Base-by-base conservation (phyloP, 2,113 vertebrate genomes). In the Azemiops feae region DNA sequence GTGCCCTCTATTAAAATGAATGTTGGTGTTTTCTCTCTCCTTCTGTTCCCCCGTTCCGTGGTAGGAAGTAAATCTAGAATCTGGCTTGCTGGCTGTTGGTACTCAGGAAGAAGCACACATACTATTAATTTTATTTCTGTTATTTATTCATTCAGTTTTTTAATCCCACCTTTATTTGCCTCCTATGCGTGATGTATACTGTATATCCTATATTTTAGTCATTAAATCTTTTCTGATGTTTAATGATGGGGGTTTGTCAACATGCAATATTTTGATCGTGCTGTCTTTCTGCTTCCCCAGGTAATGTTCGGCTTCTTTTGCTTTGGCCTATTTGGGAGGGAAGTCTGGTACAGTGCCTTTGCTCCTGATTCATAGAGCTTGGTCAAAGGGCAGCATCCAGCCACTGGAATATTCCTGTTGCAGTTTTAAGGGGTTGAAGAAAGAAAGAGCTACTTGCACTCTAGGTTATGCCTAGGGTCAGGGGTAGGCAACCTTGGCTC, bases 1-100 rank as follows among this genome's bases (percentile, higher is more conserved):
- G 57, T 85, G 50, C 90, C 92, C 91, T 92, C 93, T 54, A 64
- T 57, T 90, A 95, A 93, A 96, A 93, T 93, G 3, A 0, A 64
- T 69, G 91, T 91, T 94, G 30, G 34, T 27, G 25, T 53, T n/a
- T 14, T 60, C 3, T 22, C 8, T 54, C 53, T 52, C 5, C 1
- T 74, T 60, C 47, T 4, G 14, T 2, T 2, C 34, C 27, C 20
- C 12, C 27, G 34, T 52, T 8, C 43, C 14, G 11, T 54, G 7
- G n/a, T 47, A 52, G 4, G 53, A 57, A 22, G 3, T 23, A 11
- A n/a, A 64, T 16, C 57, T 27, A 34, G 25, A 88, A 25, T 4
- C 27, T 1, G 9, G 10, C 60, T 64, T 30, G 60, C 60, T 60
- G 25, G 27, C 14, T 64, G 27, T 4, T 69, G 12, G 30, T 14